These are phyloP conservation scores for Oreonectes daqikongensis DNA, from an alignment of 2,797 vertebrate genomes.

Conservation along the genomic window DNA sequence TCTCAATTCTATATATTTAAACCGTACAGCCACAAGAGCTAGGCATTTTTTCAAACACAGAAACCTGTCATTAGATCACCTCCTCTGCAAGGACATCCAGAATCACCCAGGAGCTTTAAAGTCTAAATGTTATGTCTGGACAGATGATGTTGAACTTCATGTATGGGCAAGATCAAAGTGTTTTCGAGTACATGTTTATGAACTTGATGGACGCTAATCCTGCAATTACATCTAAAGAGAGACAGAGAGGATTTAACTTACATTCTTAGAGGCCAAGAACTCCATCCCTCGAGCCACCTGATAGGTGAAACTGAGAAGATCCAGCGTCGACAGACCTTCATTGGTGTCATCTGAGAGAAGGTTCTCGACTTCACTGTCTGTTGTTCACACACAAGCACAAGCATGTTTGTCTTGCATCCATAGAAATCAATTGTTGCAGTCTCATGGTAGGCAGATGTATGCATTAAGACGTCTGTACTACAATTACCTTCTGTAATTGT, in stretches of 20 bases:
- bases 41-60: constrained; percentile 57
- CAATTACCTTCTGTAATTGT: constrained; percentile 79
- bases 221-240: background rate
- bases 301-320: constrained; percentile 96
- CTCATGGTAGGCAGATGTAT: constrained; percentile 69
- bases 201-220: background rate
- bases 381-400: constrained; percentile 41
- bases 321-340: constrained; percentile 87
- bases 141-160: constrained; percentile 12
- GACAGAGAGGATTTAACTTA: constrained; percentile 71
- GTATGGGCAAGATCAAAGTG: constrained; percentile 17
- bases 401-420: constrained; percentile 37
- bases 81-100: constrained; percentile 1
- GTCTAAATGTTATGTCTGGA: constrained; percentile 10
- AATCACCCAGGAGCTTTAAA: constrained; percentile 15
- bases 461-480: constrained; percentile 71
- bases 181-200: constrained; percentile 14
- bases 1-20: constrained; percentile 65
- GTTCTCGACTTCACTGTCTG: constrained; percentile 86
- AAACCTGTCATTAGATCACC: constrained; percentile 29
- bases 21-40: constrained; percentile 55
- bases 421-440: constrained; percentile 35
- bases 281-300: constrained; percentile 98
- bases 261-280: constrained; percentile 97
- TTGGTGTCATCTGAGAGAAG: constrained; percentile 87